phyloP scores from a whole-genome alignment of 1,140 invertebrate genomes.

The Bilobella aurantiaca region DNA sequence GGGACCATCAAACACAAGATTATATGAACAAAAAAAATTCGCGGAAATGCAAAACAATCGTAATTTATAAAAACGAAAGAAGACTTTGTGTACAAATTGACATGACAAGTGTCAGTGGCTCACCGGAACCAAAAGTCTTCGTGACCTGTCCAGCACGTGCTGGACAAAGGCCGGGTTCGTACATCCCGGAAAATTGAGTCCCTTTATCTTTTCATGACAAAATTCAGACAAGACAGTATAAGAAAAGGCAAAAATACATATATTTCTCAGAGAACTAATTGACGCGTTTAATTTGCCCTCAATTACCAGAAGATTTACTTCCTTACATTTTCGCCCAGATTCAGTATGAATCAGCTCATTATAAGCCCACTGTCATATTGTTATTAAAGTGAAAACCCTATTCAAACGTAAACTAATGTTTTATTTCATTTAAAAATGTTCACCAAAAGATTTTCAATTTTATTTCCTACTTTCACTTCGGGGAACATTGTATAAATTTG shows the following conservation, averaged over 20 bases:
- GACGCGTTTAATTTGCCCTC: neutral
- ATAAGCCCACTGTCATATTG: too few species aligned
- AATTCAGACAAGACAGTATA: neutral
- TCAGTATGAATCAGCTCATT: too few species aligned
- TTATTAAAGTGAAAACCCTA: too few species aligned
- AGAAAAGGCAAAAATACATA: neutral
- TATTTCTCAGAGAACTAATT: neutral
- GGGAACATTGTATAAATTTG: neutral
- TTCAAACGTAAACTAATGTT: too few species aligned
- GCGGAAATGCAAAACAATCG: neutral
- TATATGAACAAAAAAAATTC: neutral
- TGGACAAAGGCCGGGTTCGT: slow-evolving; percentile 87
- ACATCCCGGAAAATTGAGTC: slow-evolving; percentile 85
- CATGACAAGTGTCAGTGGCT: slow-evolving; percentile 36
- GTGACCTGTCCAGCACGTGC: slow-evolving; percentile 84
- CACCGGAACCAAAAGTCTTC: slow-evolving; percentile 88
- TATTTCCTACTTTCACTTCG: too few species aligned
- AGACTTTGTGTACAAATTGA: neutral
- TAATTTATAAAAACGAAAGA: slow-evolving; percentile 11
- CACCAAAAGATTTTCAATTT: too few species aligned
- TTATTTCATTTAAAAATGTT: too few species aligned
- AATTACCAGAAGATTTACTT: too few species aligned
- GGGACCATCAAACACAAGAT: neutral
- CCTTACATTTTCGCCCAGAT: too few species aligned
- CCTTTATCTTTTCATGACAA: slow-evolving; percentile 61